Evolutionary conservation across 2,888 invertebrate species (phyloP).

Genomic region (Pediacus dermestoides): DNA sequence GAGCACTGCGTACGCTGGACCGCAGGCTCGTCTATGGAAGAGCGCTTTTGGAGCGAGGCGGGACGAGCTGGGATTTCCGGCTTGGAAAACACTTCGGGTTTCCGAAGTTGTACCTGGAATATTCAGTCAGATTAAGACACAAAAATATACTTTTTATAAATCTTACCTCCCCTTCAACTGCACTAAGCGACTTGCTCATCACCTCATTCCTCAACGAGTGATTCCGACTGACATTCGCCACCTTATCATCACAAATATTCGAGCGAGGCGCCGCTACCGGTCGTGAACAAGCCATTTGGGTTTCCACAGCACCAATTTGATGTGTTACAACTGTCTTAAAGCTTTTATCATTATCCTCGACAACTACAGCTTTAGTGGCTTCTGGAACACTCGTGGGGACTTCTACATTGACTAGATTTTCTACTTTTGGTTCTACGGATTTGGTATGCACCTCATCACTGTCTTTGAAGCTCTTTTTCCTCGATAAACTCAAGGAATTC

Average conservation of each 20-base stretch:
- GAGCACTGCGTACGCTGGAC: slow-evolving; percentile 63
- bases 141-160: too few species aligned
- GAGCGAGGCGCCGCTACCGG: slow-evolving; percentile 55
- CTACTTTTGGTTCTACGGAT: slow-evolving; percentile 24
- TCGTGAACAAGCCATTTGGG: slow-evolving; percentile 39
- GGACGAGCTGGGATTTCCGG: slow-evolving; percentile 81
- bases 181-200: slow-evolving; percentile 2
- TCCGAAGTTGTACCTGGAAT: slow-evolving; percentile 57
- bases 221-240: background rate
- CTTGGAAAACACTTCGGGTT: slow-evolving; percentile 55
- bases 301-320: slow-evolving; percentile 27
- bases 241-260: background rate
- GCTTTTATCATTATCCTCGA: slow-evolving; percentile 41
- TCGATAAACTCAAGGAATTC: slow-evolving; percentile 48
- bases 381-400: too few species aligned
- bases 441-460: slow-evolving; percentile 9
- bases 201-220: background rate
- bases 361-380: slow-evolving; percentile 24
- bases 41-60: slow-evolving; percentile 53
- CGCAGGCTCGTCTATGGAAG: slow-evolving; percentile 44
- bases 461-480: slow-evolving; percentile 25
- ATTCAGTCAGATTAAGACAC: too few species aligned
- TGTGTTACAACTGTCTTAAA: slow-evolving; percentile 29
- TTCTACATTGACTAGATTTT: slow-evolving; percentile 56
- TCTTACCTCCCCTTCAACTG: background rate